These are phyloP conservation scores for Oenanthe melanoleuca DNA, from an alignment of 2,113 vertebrate genomes.

Conservation along the genomic window DNA sequence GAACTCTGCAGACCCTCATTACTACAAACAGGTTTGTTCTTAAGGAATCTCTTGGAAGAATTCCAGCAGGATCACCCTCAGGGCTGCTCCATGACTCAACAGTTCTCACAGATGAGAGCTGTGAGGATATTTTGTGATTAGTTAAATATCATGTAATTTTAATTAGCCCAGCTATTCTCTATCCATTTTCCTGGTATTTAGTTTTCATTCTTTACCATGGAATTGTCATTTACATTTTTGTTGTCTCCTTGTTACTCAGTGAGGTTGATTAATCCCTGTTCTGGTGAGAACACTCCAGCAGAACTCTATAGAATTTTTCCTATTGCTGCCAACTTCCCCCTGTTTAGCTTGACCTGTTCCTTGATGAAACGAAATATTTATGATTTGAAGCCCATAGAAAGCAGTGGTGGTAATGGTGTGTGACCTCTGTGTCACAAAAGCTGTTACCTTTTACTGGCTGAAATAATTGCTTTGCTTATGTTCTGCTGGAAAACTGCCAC, in stretches of 20 bases:
- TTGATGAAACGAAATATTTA: not conserved
- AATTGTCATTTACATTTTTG: not conserved
- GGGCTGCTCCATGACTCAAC: not conserved
- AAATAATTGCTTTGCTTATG: not conserved
- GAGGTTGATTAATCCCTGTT: not conserved
- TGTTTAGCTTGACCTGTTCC: not conserved
- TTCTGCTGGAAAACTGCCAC: not conserved
- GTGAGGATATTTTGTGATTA: not conserved
- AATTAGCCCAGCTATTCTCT: not conserved
- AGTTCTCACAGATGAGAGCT: not conserved
- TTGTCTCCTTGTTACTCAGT: not conserved
- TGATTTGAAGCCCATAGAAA: not conserved
- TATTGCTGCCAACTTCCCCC: not conserved
- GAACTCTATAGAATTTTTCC: rapidly evolving
- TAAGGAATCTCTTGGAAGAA: not conserved
- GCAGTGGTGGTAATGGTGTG: not conserved
- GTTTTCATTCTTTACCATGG: not conserved
- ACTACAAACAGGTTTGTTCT: not conserved
- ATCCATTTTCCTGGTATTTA: not conserved
- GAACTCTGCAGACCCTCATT: not conserved
- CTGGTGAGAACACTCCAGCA: not conserved
- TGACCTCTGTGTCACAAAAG: not conserved
- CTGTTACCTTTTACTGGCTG: not conserved
- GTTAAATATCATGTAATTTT: not conserved
- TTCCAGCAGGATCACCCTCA: not conserved